A percentile compares a stretch with the other conserved stretches of the same genome.
These are phyloP conservation scores for Arctocebus calabarensis DNA, from an alignment of 2,797 vertebrate species.

Conservation along the genomic window DNA sequence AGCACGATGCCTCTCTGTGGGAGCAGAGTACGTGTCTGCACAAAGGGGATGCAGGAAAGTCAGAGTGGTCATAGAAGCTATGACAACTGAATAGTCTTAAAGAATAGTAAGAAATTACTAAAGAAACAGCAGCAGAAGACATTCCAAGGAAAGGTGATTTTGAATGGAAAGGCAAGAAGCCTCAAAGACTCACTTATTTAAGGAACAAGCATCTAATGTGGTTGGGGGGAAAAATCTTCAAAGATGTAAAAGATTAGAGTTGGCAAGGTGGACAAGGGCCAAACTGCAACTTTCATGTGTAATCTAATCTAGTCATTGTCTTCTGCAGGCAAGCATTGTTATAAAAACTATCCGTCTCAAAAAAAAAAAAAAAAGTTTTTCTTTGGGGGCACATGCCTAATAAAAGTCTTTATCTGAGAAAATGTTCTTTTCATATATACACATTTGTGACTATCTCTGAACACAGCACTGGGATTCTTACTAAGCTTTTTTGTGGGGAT, in stretches of 20 bases:
- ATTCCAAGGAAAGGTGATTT: neutral
- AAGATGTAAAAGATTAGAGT: neutral
- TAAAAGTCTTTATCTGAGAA: constrained; percentile 37
- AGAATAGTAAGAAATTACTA: neutral
- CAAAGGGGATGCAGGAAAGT: neutral
- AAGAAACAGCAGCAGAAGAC: neutral
- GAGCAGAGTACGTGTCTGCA: neutral
- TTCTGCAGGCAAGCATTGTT: neutral
- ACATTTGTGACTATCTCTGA: neutral
- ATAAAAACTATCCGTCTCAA: neutral
- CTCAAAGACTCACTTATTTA: neutral
- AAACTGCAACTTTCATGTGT: neutral
- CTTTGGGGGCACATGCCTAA: neutral
- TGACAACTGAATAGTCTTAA: constrained; percentile 3
- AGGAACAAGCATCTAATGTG: neutral
- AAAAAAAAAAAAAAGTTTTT: neutral
- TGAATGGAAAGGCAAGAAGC: neutral
- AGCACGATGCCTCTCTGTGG: neutral
- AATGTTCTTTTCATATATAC: neutral
- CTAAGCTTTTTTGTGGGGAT: neutral
- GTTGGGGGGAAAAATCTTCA: neutral
- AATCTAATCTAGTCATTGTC: neutral
- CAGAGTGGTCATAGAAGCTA: neutral
- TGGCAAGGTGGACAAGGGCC: neutral
- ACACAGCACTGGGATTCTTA: neutral